Evolutionary conservation across 2,797 vertebrate species (phyloP), one percentile per base, ranked within the genome.

Genomic region (Poeciliopsis infans): DNA sequence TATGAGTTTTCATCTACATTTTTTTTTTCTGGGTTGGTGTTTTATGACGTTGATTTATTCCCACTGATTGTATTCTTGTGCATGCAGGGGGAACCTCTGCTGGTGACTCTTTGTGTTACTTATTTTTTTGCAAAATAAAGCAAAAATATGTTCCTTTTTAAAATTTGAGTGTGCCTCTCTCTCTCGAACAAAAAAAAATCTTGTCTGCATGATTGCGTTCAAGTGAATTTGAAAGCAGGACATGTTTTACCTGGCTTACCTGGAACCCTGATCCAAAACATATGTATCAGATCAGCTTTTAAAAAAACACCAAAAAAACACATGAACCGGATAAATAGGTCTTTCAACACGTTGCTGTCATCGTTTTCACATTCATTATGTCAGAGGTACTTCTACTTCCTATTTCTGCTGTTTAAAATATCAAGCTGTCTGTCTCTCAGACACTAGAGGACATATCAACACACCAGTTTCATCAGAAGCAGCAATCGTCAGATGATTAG

Each of bases 1-100:
- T 89, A 92, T 95, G 94, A 95, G 94, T 95, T 96, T 96, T 96
- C 93, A 95, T 93, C 84, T 94, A 84, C 79, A 11, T 2, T 11
- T 23, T 20, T 33, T 49, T 51, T 20, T 92, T 94, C 95, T 94
- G 57, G 79, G 77, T 77, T 91, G 79, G 80, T 82, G 84, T 85
- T 91, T 83, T 84, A 25, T 86, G 88, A 81, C 91, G 39, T 85
- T 85, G 71, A 81, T 88, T 85, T 87, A 57, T 69, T 43, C 61
- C 70, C 39, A 55, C 57, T 82, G 39, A 49, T 61, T 82, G 78
- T 81, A 74, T 88, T 88, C 83, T 85, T 76, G 77, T 92, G 89
- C 88, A 90, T 89, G 92, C 90, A 78, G 90, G 91, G 87, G 88
- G 76, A 90, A 81, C 85, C 85, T 91, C 92, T 93, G 90, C 90